Percentiles rank a stretch among this genome's conserved stretches.
phyloP scores from a whole-genome alignment of 2,888 invertebrate species.

The Tetragnatha montana region DNA sequence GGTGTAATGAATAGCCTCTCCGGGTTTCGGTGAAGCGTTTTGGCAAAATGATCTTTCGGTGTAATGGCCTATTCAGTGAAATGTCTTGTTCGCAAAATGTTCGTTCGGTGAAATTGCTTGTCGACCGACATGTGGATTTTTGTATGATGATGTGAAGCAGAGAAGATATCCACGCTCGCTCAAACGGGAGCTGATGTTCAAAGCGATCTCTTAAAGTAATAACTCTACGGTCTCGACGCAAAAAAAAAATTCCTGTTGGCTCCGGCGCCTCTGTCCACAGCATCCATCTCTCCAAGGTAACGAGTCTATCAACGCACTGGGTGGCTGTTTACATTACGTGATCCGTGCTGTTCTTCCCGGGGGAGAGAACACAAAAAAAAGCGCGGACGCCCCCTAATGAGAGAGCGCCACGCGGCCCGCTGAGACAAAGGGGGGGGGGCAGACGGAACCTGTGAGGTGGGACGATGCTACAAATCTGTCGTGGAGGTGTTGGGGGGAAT shows the following conservation, averaged over 20 bases:
- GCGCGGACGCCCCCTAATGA: slow-evolving; percentile 55
- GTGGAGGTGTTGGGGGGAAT: background rate
- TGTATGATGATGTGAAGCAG: no score
- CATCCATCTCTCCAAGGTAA: slow-evolving; percentile 54
- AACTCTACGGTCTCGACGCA: background rate
- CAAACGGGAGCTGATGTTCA: no score
- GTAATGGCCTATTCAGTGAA: no score
- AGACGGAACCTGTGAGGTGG: slow-evolving; percentile 9
- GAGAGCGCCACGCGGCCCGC: slow-evolving; percentile 19
- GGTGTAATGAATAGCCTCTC: no score
- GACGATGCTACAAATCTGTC: background rate
- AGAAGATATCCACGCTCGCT: no score
- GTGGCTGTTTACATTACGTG: slow-evolving; percentile 66
- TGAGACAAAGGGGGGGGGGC: slow-evolving; percentile 15
- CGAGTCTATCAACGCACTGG: slow-evolving; percentile 66
- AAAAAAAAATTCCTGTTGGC: slow-evolving; percentile 1
- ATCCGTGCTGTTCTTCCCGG: background rate
- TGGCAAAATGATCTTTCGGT: no score
- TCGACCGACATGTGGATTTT: no score
- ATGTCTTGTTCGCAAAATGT: no score
- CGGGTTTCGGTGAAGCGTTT: no score
- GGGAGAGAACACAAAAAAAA: slow-evolving; percentile 1
- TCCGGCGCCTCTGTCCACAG: slow-evolving; percentile 53
- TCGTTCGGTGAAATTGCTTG: no score
- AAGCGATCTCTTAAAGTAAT: no score